Evolutionary conservation across 2,113 vertebrate genomes (phyloP).

Genomic region (Rutilus rutilus): DNA sequence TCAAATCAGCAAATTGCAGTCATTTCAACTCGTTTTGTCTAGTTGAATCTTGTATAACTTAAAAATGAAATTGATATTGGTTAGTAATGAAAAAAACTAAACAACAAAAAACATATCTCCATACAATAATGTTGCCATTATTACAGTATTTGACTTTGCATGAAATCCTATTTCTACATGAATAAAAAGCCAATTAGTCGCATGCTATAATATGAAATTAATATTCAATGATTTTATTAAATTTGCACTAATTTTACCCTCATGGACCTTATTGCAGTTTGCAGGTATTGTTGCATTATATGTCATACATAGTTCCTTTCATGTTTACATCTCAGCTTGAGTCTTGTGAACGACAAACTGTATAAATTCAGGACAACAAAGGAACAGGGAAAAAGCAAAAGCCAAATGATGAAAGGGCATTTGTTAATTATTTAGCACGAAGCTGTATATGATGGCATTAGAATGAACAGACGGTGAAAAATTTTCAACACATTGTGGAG

Average conservation of each 20-base stretch:
- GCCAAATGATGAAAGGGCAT: slow-evolving; percentile 49
- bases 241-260: neutral
- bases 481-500: slow-evolving; percentile 7
- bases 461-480: slow-evolving; percentile 39
- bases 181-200: neutral
- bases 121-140: no score
- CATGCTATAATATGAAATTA: neutral
- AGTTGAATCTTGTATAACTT: no score
- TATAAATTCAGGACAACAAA: slow-evolving; percentile 45
- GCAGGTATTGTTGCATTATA: neutral
- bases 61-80: no score
- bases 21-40: no score
- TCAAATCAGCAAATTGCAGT: no score
- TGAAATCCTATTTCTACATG: neutral
- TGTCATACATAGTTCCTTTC: slow-evolving; percentile 7
- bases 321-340: neutral
- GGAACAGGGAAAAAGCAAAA: slow-evolving; percentile 22
- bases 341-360: slow-evolving; percentile 6
- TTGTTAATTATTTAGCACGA: slow-evolving; percentile 47
- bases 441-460: slow-evolving; percentile 42
- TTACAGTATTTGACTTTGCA: no score
- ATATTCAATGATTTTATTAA: neutral
- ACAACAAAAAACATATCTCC: no score
- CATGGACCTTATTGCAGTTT: neutral
- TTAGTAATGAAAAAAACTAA: no score